Base-by-base conservation (phyloP, 1,140 invertebrate species). In the Drosophila bifasciata region DNA sequence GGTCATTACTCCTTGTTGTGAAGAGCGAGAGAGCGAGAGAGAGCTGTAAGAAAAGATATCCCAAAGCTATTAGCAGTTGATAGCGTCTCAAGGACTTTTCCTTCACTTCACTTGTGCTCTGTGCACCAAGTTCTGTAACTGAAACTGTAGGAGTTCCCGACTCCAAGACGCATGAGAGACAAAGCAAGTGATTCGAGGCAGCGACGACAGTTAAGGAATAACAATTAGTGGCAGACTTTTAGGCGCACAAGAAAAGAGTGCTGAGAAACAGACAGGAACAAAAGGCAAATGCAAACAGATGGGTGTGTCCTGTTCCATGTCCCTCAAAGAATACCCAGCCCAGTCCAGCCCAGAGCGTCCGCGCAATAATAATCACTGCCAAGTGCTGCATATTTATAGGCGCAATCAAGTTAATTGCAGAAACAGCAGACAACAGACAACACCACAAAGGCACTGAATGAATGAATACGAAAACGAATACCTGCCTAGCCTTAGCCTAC, bases 301-400 rank as follows among this genome's bases (percentile, higher is more conserved):
- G 32, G 32, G 11, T 36, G 32, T 36, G 11, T 5, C 9, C 9
- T 9, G 9, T 8, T 2, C 8, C 8, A 7, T 3, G 25, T 28
- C 1, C 4, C 32, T 4, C 11, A 45, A 59, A 23, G 45, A 43
- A 23, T n/a, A n/a, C n/a, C n/a, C n/a, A 43, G 41, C 17, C 16
- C 44, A 57, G 52, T n/a, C n/a, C n/a, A n/a, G n/a, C n/a, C n/a
- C n/a, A 48, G 45, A 56, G 64, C 63, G 75, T 59, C 70, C 78
- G 70, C 62, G 80, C 68, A 76, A 90, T 89, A 76, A 90, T 89
- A 85, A 89, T 89, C 86, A 90, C 86, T 66, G 71, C 67, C 64
- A 79, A 90, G 70, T 71, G 77, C 81, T 68, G 86, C 86, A 89
- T 90, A 90, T 90, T 89, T 89, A 89, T 86, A 90, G 86, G 86